phyloP scores from a whole-genome alignment of 2,888 invertebrate genomes.

The Eupithecia pulchellata region DNA sequence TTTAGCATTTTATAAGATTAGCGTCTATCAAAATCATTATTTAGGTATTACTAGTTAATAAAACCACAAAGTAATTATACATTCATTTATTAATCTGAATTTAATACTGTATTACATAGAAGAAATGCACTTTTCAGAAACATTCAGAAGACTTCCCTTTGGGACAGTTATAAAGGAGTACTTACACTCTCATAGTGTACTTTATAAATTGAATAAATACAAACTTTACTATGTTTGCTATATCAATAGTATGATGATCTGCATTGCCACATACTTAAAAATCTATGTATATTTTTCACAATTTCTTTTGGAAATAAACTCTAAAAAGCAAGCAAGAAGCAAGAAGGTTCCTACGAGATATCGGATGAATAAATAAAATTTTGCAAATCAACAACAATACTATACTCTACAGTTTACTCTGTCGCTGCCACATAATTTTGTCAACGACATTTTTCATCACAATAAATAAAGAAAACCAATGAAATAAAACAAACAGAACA shows the following conservation, averaged over 20 bases:
- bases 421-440: conserved; percentile 81
- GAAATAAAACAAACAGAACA: conserved; percentile 71
- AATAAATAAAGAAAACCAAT: conserved; percentile 77
- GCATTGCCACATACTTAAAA: conserved; percentile 86
- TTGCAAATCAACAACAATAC: conserved; percentile 83
- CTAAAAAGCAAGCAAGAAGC: conserved; percentile 78
- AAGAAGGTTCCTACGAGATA: conserved; percentile 77
- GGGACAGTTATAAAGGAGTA: conserved; percentile 78
- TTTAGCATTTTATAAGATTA: no score
- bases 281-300: conserved; percentile 85
- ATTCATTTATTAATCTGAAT: conserved; percentile 87
- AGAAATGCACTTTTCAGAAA: conserved; percentile 96
- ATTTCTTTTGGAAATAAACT: conserved; percentile 75
- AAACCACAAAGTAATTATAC: conserved; percentile 63
- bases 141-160: conserved; percentile 93
- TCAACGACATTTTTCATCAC: conserved; percentile 84
- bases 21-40: no score
- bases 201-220: conserved; percentile 76
- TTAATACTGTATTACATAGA: conserved; percentile 96
- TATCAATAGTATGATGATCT: conserved; percentile 82
- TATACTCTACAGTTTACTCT: conserved; percentile 74
- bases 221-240: conserved; percentile 66
- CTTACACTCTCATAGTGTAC: conserved; percentile 65
- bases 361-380: conserved; percentile 82
- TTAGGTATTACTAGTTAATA: conserved; percentile 29